phyloP scores from a whole-genome alignment of 1,140 invertebrate genomes.

The Caenorhabditis remanei region DNA sequence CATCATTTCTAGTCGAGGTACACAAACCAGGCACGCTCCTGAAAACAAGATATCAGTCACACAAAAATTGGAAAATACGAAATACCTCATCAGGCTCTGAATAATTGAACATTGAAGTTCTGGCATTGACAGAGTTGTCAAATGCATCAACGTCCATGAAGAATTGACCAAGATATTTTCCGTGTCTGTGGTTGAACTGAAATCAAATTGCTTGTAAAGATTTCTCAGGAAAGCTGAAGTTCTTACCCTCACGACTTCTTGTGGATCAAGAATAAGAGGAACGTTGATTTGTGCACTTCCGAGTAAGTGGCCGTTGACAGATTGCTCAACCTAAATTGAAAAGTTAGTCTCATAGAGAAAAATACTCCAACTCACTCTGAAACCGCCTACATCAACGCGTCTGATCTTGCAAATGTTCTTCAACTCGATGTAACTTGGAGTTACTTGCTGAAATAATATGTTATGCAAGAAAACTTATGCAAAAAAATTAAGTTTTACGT shows the following conservation, averaged over 20 bases:
- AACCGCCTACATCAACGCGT: slow-evolving; percentile 31
- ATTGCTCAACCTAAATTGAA: slow-evolving; percentile 19
- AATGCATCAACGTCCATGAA: slow-evolving; percentile 40
- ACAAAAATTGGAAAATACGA: not conserved
- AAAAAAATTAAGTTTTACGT: not conserved
- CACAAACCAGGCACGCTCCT: slow-evolving; percentile 39
- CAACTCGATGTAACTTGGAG: slow-evolving; percentile 41
- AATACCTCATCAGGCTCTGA: not conserved
- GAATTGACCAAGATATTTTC: slow-evolving; percentile 17
- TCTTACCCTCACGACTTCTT: slow-evolving; percentile 44
- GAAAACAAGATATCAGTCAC: not conserved
- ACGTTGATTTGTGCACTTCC: slow-evolving; percentile 31
- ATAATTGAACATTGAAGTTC: slow-evolving; percentile 37
- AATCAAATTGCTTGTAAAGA: not conserved
- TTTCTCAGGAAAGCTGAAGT: not conserved
- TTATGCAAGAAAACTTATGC: too few relatives aligned
- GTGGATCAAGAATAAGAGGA: slow-evolving; percentile 43
- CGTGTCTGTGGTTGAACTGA: not conserved
- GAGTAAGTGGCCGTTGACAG: not conserved
- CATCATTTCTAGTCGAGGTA: slow-evolving; percentile 8
- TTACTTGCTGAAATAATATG: slow-evolving; percentile 31
- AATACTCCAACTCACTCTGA: not conserved
- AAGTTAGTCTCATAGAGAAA: not conserved
- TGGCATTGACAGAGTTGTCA: not conserved
- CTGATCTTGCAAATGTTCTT: slow-evolving; percentile 49